Evolutionary conservation across 1,140 invertebrate genomes (phyloP).

Genomic region (Camponotus vicinus): DNA sequence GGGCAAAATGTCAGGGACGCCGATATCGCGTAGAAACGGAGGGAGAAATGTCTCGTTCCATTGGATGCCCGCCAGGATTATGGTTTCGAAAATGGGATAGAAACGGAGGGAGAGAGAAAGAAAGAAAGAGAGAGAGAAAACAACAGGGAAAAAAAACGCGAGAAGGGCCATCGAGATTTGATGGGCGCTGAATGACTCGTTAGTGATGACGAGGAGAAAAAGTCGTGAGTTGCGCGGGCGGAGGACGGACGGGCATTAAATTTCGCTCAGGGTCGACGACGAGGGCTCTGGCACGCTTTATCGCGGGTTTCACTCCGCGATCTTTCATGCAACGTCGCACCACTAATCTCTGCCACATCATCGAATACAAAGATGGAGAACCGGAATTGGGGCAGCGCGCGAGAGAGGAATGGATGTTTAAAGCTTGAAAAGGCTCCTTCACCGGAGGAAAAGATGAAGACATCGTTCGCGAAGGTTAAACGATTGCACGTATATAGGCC

Average conservation of each 20-base stretch:
- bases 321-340: constrained; percentile 39
- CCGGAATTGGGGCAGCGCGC: constrained; percentile 15
- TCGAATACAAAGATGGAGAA: constrained; percentile 17
- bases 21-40: constrained; percentile 25
- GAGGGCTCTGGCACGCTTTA: constrained; percentile 27
- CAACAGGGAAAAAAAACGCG: background rate
- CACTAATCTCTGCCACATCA: constrained; percentile 37
- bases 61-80: constrained; percentile 25
- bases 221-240: background rate
- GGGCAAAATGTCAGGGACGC: constrained; percentile 42
- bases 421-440: constrained; percentile 32
- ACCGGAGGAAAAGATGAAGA: background rate
- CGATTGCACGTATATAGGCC: background rate
- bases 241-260: constrained; percentile 38
- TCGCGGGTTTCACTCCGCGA: constrained; percentile 27
- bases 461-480: constrained; percentile 14
- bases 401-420: constrained; percentile 2
- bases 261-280: constrained; percentile 54
- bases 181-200: constrained; percentile 24
- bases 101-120: background rate
- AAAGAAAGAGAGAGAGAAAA: background rate
- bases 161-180: constrained; percentile 38
- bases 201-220: constrained; percentile 27
- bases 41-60: background rate
- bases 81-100: constrained; percentile 37